Conservation (phyloP, 2,797 vertebrate species). For the Falco naumanni region DNA sequence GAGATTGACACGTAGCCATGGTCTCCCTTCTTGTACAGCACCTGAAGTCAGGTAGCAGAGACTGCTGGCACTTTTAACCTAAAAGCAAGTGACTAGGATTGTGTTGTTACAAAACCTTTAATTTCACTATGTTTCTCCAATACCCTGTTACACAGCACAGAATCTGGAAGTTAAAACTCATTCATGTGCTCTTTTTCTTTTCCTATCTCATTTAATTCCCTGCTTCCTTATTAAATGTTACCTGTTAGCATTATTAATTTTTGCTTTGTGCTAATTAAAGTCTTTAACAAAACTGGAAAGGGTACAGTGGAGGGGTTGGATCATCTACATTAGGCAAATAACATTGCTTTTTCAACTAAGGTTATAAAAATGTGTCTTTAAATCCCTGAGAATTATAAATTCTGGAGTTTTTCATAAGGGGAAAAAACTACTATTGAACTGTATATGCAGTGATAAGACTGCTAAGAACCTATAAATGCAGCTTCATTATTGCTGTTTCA, state of each 20-base stretch:
- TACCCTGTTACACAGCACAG: background rate
- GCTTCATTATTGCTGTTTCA: background rate
- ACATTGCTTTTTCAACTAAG: background rate
- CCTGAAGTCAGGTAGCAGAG: background rate
- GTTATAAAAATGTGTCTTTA: background rate
- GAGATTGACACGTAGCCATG: background rate
- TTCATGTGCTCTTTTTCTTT: background rate
- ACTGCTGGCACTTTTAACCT: background rate
- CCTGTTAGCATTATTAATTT: background rate
- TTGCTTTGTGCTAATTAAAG: background rate
- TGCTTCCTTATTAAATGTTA: background rate
- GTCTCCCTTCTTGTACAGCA: background rate
- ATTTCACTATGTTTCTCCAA: background rate
- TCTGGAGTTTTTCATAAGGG: background rate
- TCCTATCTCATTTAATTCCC: background rate
- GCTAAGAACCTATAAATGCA: background rate
- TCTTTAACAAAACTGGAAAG: background rate
- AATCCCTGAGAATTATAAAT: background rate
- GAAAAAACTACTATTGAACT: background rate
- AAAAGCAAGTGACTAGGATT: background rate
- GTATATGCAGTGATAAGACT: background rate
- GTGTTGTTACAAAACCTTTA: background rate
- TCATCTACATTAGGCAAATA: background rate
- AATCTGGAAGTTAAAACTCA: background rate
- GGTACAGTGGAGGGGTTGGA: background rate